These are phyloP conservation scores for Carcina quercana DNA, from an alignment of 2,888 invertebrate species.

Conservation along the genomic window DNA sequence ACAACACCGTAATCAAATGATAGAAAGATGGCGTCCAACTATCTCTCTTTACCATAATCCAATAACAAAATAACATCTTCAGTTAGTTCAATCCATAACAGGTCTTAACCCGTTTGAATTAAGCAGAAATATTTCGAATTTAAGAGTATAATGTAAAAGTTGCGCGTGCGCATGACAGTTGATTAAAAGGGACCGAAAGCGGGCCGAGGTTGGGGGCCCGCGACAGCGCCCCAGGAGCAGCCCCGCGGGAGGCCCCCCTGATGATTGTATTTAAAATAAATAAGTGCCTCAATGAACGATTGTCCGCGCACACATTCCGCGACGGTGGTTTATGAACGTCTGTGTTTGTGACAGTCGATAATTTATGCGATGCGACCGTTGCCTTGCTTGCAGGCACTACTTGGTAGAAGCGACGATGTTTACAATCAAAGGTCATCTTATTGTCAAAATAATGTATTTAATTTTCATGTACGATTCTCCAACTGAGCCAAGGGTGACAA, in stretches of 20 bases:
- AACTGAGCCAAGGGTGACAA: too few species aligned
- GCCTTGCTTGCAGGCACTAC: too few species aligned
- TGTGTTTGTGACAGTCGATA: constrained; percentile 39
- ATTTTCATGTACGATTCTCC: too few species aligned
- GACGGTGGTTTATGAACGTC: constrained; percentile 44
- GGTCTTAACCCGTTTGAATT: constrained; percentile 19
- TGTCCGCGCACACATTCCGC: constrained; percentile 51
- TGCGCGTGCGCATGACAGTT: constrained; percentile 65
- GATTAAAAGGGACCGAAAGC: constrained; percentile 72
- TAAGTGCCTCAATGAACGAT: constrained; percentile 74
- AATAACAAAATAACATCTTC: constrained; percentile 19
- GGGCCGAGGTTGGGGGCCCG: constrained; percentile 64
- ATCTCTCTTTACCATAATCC: constrained; percentile 29
- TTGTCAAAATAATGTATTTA: too few species aligned
- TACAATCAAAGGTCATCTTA: too few species aligned
- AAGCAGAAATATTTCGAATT: too few species aligned
- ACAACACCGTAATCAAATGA: constrained; percentile 54
- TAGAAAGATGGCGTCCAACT: constrained; percentile 49
- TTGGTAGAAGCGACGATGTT: neutral
- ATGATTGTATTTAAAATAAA: constrained; percentile 75
- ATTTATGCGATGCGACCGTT: constrained; percentile 31
- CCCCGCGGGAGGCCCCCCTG: constrained; percentile 64
- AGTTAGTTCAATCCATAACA: constrained; percentile 14
- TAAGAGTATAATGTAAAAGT: constrained; percentile 17
- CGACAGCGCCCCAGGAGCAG: constrained; percentile 65